Evolutionary conservation across 2,113 vertebrate species (phyloP).

Genomic region (Rhinoderma darwinii): DNA sequence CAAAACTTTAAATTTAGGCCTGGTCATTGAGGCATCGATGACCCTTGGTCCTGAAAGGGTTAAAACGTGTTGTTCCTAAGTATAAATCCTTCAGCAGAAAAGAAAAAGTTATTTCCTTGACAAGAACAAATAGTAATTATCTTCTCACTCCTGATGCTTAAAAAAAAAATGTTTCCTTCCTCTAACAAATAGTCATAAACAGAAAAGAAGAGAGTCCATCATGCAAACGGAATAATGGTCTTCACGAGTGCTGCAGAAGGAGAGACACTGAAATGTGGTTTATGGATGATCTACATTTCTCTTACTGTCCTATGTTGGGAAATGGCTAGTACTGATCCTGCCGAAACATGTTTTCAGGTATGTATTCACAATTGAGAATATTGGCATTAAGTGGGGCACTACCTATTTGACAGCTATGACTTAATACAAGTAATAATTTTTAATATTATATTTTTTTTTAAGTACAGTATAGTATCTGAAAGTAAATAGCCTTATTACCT

Average conservation of each 20-base stretch:
- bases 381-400: too few species aligned
- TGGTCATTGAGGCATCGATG: too few species aligned
- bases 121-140: neutral
- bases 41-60: too few species aligned
- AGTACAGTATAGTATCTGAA: too few species aligned
- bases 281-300: neutral
- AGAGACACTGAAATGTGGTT: neutral
- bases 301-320: neutral
- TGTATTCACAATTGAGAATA: neutral
- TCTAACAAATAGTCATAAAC: neutral
- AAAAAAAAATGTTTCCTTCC: slow-evolving; percentile 40
- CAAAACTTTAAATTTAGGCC: too few species aligned
- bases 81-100: neutral
- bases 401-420: too few species aligned
- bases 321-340: neutral
- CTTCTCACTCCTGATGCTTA: neutral
- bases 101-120: neutral
- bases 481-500: too few species aligned
- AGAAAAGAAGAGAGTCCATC: too few species aligned
- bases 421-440: too few species aligned
- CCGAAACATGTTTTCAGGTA: slow-evolving; percentile 8
- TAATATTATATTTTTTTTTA: too few species aligned
- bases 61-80: too few species aligned
- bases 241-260: neutral
- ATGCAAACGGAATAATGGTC: neutral